These are phyloP conservation scores for Cremastobaeus sp. DNA, from an alignment of 2,888 invertebrate species.

Conservation along the genomic window DNA sequence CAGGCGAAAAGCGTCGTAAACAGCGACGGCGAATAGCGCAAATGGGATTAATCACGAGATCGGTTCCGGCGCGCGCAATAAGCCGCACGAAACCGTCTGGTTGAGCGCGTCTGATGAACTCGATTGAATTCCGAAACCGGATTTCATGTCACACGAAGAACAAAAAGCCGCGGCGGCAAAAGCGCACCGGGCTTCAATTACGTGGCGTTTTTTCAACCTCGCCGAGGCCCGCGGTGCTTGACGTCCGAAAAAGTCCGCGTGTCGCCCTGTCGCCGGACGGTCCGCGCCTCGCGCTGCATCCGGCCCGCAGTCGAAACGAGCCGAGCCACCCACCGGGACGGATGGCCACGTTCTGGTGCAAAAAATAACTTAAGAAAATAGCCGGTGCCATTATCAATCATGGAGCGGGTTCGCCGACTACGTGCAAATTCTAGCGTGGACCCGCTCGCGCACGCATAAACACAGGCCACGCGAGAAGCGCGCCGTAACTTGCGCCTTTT, in stretches of 20 bases:
- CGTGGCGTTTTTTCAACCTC: neutral
- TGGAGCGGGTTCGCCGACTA: neutral
- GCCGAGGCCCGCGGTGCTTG: too few species aligned
- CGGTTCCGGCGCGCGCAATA: conserved; percentile 44
- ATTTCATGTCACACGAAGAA: conserved; percentile 66
- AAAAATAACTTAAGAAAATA: conserved; percentile 4
- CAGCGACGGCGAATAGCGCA: conserved; percentile 39
- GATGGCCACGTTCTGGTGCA: neutral
- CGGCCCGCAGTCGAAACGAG: neutral
- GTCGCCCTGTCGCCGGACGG: conserved; percentile 10
- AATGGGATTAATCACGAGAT: conserved; percentile 54
- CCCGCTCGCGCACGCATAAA: neutral
- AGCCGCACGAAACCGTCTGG: conserved; percentile 69
- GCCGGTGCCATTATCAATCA: conserved; percentile 11
- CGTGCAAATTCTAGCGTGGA: neutral
- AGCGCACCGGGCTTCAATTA: neutral
- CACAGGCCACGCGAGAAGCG: too few species aligned
- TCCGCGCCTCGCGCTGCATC: conserved; percentile 5
- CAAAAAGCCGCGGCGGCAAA: conserved; percentile 23
- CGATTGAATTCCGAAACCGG: conserved; percentile 73
- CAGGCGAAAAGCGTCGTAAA: conserved; percentile 29
- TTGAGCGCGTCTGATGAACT: conserved; percentile 69
- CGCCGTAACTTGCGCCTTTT: too few species aligned
- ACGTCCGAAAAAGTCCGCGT: conserved; percentile 31
- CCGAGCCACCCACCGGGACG: conserved; percentile 16